Evolutionary conservation across 2,888 invertebrate species (phyloP), one percentile per base, ranked within the genome.

Genomic region (Latrodectus hesperus): DNA sequence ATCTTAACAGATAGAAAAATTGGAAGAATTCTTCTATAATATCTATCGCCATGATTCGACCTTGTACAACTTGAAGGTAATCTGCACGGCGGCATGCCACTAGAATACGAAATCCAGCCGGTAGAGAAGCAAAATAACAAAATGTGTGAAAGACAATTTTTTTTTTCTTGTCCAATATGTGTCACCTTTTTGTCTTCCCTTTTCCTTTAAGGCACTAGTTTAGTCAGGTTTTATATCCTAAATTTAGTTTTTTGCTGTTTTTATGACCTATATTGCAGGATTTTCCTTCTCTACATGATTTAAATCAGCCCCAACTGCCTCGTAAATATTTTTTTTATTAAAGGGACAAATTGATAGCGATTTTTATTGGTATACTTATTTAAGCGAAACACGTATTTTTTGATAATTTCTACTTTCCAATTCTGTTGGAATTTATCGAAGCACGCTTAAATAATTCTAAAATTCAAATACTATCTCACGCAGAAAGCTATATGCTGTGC

Each of bases 181-280:
- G 85, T 79, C 79, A 80, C 70, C 77, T 64, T 84, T 17, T 38
- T 53, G 73, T 51, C 65, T 71, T 67, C 67, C 17, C 73, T 67
- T 75, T 86, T 64, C 85, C 80, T 80, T 79, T 75, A 65, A 86
- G 72, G 77, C 72, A 77, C 86, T 53, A 81, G 81, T 87, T 82
- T 73, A 72, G 65, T 77, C 86, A 64, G 72, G 86, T 87, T 87
- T 87, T 81, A 55, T 82, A 87, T 72, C 81, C 70, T 77, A 76
- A 81, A 77, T 72, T 67, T 65, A 9, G 49, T 72, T 81, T 77
- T 60, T 84, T 53, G 52, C 11, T 76, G 81, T 72, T 81, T 86
- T 81, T 55, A 26, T 87, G 81, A 87, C 86, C 86, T 81, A 87
- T 52, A 81, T 86, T 60, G 51, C 9, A 11, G 52, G 16, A n/a